phyloP scores from a whole-genome alignment of 2,113 vertebrate genomes.

The Labeo catla region DNA sequence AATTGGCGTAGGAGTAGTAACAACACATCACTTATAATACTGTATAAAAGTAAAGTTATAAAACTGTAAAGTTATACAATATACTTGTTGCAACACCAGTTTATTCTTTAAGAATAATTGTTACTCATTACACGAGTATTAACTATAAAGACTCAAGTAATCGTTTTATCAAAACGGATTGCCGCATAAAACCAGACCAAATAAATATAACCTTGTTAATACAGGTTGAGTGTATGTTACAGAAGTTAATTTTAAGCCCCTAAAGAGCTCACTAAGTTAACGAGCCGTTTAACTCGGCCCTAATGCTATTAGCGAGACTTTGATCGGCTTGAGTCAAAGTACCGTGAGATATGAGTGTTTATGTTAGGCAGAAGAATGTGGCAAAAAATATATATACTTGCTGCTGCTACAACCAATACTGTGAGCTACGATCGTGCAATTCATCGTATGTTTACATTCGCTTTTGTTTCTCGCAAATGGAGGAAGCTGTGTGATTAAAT shows the following conservation, averaged over 20 bases:
- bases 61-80: too few species aligned
- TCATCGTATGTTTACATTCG: background rate
- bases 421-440: background rate
- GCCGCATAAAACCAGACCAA: background rate
- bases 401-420: background rate
- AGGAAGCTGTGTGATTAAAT: background rate
- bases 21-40: background rate
- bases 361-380: background rate
- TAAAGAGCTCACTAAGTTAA: conserved; percentile 34
- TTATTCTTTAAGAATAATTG: background rate
- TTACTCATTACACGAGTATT: background rate
- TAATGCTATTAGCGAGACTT: conserved; percentile 47
- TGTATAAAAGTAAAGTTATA: background rate
- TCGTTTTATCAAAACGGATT: background rate
- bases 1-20: background rate
- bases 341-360: background rate
- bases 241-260: conserved; percentile 43
- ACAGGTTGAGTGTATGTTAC: conserved; percentile 20
- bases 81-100: too few species aligned
- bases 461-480: background rate
- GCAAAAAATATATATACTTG: background rate
- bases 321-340: conserved; percentile 32
- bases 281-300: conserved; percentile 32
- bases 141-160: background rate
- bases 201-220: conserved; percentile 9